Percentiles rank a stretch among this genome's conserved stretches.
phyloP scores from a whole-genome alignment of 2,113 vertebrate genomes.

The Misgurnus anguillicaudatus region DNA sequence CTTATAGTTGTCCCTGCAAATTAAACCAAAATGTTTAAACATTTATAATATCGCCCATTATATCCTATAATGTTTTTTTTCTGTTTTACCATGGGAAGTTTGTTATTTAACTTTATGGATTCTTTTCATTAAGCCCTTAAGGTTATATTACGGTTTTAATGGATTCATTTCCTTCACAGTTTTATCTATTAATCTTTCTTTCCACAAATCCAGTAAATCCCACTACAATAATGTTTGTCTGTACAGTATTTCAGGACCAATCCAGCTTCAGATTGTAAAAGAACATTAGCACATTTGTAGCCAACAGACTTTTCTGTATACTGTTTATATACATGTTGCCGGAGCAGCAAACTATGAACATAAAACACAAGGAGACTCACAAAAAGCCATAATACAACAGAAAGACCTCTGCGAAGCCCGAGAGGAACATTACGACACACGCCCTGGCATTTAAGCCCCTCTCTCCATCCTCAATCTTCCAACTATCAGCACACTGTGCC shows the following conservation, averaged over 20 bases:
- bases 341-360: conserved; percentile 3
- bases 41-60: background rate
- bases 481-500: conserved; percentile 27
- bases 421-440: conserved; percentile 6
- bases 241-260: background rate
- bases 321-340: background rate
- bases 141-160: background rate
- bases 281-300: conserved; percentile 29
- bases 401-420: background rate
- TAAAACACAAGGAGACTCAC: conserved; percentile 3
- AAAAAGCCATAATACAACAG: conserved; percentile 7
- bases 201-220: background rate
- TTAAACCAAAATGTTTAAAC: too few species aligned
- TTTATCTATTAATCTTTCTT: background rate
- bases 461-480: conserved; percentile 38
- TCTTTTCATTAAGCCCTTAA: background rate
- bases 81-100: background rate
- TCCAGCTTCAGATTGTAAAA: conserved; percentile 17
- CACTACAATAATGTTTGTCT: background rate
- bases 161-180: background rate
- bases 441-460: conserved; percentile 16
- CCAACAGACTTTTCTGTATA: background rate
- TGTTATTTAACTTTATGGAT: background rate
- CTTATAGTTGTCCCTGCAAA: too few species aligned
- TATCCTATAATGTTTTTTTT: background rate